These are phyloP conservation scores for Cairina moschata DNA, from an alignment of 2,113 vertebrate genomes.

Conservation along the genomic window DNA sequence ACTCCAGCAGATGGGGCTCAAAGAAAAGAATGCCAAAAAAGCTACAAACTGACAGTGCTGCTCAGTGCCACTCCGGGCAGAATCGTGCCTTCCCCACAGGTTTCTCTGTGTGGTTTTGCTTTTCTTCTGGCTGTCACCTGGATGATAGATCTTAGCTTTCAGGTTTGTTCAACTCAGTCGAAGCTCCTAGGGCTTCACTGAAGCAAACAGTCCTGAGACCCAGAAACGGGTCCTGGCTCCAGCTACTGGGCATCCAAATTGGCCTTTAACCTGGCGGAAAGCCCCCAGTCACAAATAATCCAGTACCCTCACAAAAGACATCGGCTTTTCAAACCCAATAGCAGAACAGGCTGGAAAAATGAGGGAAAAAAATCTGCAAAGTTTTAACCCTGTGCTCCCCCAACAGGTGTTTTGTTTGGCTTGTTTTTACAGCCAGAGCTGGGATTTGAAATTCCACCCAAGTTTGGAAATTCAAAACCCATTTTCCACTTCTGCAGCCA, in stretches of 20 bases:
- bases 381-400: neutral
- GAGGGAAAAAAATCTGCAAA: neutral
- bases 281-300: neutral
- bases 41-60: neutral
- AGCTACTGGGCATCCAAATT: neutral
- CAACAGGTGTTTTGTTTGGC: neutral
- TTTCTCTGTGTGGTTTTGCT: neutral
- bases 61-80: neutral
- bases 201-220: neutral
- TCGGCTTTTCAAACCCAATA: neutral
- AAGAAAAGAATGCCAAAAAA: constrained; percentile 44
- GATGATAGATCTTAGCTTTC: neutral
- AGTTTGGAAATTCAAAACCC: neutral
- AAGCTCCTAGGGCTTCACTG: neutral
- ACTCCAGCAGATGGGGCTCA: constrained; percentile 70
- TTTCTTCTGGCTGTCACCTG: neutral
- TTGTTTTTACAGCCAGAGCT: neutral
- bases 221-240: neutral
- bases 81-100: neutral
- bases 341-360: neutral
- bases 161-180: neutral
- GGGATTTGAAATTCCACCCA: neutral
- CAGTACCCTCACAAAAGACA: neutral
- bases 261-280: neutral
- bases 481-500: neutral